Base-by-base conservation (phyloP, 2,888 invertebrate genomes). In the Lucinisca nassula region DNA sequence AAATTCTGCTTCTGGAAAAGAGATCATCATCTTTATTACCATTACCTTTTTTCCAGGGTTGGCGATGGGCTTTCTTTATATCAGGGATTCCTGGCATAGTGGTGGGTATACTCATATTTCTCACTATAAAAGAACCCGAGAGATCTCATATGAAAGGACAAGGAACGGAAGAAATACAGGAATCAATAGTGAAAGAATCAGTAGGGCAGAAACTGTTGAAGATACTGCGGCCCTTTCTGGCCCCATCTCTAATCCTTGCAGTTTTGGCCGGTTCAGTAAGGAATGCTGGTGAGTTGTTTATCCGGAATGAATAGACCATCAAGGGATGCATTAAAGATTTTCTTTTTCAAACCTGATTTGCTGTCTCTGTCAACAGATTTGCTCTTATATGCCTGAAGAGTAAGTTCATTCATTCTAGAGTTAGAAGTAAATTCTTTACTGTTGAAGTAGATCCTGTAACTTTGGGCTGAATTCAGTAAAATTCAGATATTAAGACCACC, bases 31-130 rank as follows among this genome's bases (percentile, higher is more conserved):
- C n/a, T n/a, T n/a, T n/a, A n/a, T n/a, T n/a, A n/a, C n/a, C n/a
- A n/a, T n/a, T n/a, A n/a, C n/a, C n/a, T n/a, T 45, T 61, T 1
- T 61, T 35, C 1, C 17, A 67, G 67, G 67, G 67, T 67, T 96
- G 96, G 96, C 89, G 96, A 74, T 96, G 96, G 96, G 93, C 96
- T 0, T 96, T 95, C 85, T 95, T 95, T 82, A 91, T 96, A 14
- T 94, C 96, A 32, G 96, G 96, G 4, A 93, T 96, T 10, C 96
- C 96, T n/a, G 96, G 96, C 8, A 85, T 96, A 0, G 83, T 95
- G 4, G 82, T 96, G 0, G 96, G 95, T 1, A 45, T 95, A 0
- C 61, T 96, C 21, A 95, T 96, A 35, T 84, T 96, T 4, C 10
- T 95, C 8, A 95, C 96, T 0, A 93, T 96, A 12, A 94, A 93